phyloP scores from a whole-genome alignment of 2,797 vertebrate species.

The Phrynocephalus guinanensis region DNA sequence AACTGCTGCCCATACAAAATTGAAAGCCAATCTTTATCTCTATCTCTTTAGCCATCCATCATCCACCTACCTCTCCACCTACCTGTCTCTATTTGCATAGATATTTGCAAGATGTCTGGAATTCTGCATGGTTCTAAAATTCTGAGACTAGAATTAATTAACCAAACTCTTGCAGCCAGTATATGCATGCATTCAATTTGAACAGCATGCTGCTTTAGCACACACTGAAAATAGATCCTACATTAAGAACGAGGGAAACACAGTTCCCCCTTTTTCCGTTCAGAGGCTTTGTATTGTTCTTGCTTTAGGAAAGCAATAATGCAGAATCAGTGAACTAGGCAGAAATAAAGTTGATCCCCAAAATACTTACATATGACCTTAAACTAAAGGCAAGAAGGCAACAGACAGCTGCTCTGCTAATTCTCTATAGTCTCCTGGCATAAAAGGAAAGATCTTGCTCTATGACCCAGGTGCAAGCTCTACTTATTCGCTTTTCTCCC shows the following conservation, averaged over 20 bases:
- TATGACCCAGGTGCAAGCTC: too few species aligned
- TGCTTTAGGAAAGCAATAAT: background rate
- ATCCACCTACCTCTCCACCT: slow-evolving; percentile 36
- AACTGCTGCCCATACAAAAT: slow-evolving; percentile 26
- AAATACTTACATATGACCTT: background rate
- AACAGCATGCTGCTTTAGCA: too few species aligned
- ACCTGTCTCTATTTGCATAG: slow-evolving; percentile 30
- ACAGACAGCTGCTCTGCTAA: background rate
- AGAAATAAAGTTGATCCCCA: background rate
- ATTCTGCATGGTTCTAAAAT: slow-evolving; percentile 25
- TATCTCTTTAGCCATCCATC: slow-evolving; percentile 26
- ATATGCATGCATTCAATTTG: too few species aligned
- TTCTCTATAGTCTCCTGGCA: too few species aligned
- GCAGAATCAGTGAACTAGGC: background rate
- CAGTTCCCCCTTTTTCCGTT: background rate
- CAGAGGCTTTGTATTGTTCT: background rate
- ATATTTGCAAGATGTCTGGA: slow-evolving; percentile 2
- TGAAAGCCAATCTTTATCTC: slow-evolving; percentile 41
- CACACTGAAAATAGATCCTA: too few species aligned
- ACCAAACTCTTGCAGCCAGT: background rate
- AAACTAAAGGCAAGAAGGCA: background rate
- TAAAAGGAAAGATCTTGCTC: too few species aligned
- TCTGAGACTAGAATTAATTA: slow-evolving; percentile 32
- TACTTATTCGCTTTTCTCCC: too few species aligned
- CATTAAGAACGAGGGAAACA: background rate